phyloP scores from a whole-genome alignment of 2,797 vertebrate genomes.

The Macropodus opercularis region DNA sequence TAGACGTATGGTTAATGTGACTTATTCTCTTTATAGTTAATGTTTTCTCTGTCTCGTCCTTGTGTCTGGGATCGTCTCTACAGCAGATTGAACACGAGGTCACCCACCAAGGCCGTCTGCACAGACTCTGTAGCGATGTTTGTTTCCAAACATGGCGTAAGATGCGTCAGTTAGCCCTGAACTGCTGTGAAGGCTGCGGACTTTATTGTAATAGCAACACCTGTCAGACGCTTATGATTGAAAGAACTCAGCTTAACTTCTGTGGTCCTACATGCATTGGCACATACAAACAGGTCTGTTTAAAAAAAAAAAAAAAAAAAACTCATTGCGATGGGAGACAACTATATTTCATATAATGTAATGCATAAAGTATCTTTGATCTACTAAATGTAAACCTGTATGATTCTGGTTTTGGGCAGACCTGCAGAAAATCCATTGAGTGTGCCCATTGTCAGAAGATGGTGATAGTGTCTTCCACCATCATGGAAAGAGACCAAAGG shows the following conservation, averaged over 20 bases:
- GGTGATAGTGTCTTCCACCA: constrained; percentile 87
- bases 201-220: constrained; percentile 93
- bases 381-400: neutral
- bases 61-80: constrained; percentile 2
- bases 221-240: constrained; percentile 90
- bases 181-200: constrained; percentile 97
- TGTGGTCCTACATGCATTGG: constrained; percentile 90
- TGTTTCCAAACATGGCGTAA: constrained; percentile 96
- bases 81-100: constrained; percentile 95
- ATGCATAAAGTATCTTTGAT: too few relatives aligned
- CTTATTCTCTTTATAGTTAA: neutral
- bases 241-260: constrained; percentile 92
- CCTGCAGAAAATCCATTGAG: constrained; percentile 89
- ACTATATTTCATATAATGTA: too few relatives aligned
- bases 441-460: constrained; percentile 90
- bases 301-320: too few relatives aligned
- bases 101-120: constrained; percentile 93
- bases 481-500: constrained; percentile 88
- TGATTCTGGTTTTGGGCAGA: constrained; percentile 67
- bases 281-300: constrained; percentile 91
- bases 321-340: neutral
- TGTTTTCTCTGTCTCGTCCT: neutral
- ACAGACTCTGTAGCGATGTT: constrained; percentile 94
- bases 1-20: neutral
- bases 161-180: constrained; percentile 94